Evolutionary conservation across 2,797 vertebrate genomes (phyloP).

Genomic region (Sparidentex hasta): DNA sequence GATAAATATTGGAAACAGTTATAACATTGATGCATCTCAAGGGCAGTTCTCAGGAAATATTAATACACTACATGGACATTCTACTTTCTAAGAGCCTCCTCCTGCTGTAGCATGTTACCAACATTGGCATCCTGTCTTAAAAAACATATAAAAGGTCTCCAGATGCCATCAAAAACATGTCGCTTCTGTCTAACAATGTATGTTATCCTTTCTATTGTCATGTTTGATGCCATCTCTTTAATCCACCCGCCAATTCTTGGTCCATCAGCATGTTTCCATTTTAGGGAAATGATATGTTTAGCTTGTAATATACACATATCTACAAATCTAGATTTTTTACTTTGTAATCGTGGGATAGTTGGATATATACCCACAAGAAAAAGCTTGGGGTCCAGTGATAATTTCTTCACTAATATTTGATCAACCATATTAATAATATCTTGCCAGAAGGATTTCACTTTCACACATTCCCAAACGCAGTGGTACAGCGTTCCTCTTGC

Average conservation of each 20-base stretch:
- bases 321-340: background rate
- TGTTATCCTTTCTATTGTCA: background rate
- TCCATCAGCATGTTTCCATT: background rate
- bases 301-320: background rate
- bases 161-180: background rate
- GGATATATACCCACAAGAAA: background rate
- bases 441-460: background rate
- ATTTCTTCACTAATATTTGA: background rate
- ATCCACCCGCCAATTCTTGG: background rate
- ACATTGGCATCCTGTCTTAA: background rate
- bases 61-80: background rate
- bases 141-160: background rate
- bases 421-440: background rate
- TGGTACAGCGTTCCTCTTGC: background rate
- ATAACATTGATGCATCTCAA: background rate
- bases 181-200: background rate
- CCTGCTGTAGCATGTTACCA: background rate
- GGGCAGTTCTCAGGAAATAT: background rate
- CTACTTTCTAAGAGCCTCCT: background rate
- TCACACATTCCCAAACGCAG: background rate
- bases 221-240: background rate
- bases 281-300: background rate
- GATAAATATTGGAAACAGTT: background rate
- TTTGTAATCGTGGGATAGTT: background rate
- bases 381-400: background rate